Evolutionary conservation across 2,888 invertebrate species (phyloP), one percentile per base, ranked within the genome.

Genomic region (Sinodicranocentrus sp.): DNA sequence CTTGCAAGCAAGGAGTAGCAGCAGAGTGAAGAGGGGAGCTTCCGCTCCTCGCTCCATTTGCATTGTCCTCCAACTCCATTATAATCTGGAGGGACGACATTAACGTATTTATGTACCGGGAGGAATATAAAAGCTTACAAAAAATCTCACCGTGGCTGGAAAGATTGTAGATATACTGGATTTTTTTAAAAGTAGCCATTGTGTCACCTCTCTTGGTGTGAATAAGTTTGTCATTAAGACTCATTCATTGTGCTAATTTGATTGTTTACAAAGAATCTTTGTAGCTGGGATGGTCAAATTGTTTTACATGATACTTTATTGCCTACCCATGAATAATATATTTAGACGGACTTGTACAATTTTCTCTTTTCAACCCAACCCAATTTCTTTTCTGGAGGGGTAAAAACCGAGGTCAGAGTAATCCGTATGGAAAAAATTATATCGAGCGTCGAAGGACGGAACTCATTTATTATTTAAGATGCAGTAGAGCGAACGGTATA

Each of bases 51-150:
- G 80, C 80, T 73, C 80, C 80, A 82, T 82, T 82, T 82, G 73
- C 80, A 73, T 82, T 82, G 80, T 72, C 79, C 80, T 82, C 68
- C 13, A 67, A 73, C 80, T 82, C 73, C 72, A 80, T 80, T 82
- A 82, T 72, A 82, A 57, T 68, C 73, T 43, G 44, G 67, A 68
- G 80, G 80, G 80, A 67, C 26, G 43, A 73, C 61, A n/a, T 10
- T 8, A 67, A 26, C 21, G n/a, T 44, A 43, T 28, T n/a, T 23
- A 26, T 39, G 33, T 65, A 65, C 61, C 52, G 23, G 15, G n/a
- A 39, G 15, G 48, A 3, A 48, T n/a, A 48, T 13, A 48, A 48
- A 82, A 73, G 67, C 80, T 43, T 57, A 25, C 57, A 13, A 33
- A 54, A 82, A 73, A 73, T 67, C 59, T 59, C 71, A 73, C 59